Conservation (phyloP, 2,113 vertebrate genomes). For the Dasyornis broadbenti region DNA sequence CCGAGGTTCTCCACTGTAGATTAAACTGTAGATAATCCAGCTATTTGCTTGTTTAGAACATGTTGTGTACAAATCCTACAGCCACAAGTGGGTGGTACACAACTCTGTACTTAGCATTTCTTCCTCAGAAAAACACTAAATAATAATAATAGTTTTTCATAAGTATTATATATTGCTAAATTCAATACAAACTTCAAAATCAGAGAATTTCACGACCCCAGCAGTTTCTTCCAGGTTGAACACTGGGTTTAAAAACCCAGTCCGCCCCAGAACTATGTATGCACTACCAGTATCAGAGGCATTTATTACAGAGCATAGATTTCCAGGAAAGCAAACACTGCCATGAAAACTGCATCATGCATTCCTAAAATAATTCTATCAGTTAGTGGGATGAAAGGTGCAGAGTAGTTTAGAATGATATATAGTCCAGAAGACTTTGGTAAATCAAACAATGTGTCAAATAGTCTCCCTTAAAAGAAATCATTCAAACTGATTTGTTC, state of each 20-base stretch:
- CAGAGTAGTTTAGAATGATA: not conserved
- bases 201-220: not conserved
- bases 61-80: not conserved
- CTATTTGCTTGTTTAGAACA: not conserved
- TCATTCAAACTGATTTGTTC: constrained; percentile 32
- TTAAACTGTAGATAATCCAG: not conserved
- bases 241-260: not conserved
- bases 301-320: not conserved
- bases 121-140: not conserved
- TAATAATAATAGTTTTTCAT: not conserved
- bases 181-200: not conserved
- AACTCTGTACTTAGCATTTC: not conserved
- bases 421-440: not conserved
- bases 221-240: not conserved
- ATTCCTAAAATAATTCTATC: not conserved
- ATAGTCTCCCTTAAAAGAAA: constrained; percentile 44
- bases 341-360: not conserved
- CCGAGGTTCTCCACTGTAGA: not conserved
- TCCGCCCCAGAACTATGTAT: not conserved
- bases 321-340: not conserved
- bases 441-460: not conserved
- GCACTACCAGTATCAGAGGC: not conserved
- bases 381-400: not conserved
- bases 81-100: too few species aligned
- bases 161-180: not conserved